Evolutionary conservation across 2,797 vertebrate genomes (phyloP), one percentile per base, ranked within the genome.

Genomic region (Hoplostethus atlanticus): DNA sequence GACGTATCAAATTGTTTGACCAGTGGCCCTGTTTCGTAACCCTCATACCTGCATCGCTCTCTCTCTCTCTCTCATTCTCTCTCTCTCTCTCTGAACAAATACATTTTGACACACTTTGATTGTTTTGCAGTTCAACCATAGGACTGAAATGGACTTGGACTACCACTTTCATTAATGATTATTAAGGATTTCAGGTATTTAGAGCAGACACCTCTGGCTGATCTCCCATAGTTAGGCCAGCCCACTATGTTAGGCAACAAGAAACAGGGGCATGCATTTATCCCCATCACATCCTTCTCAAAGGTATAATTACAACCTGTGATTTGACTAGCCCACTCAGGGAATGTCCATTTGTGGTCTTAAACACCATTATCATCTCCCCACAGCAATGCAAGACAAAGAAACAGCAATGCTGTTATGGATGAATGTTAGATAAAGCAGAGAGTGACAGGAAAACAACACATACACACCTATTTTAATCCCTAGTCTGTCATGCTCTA

Each of bases 391-490:
- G 15, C 85, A 85, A 68, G 38, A 44, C 66, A 67, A 70, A 65
- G 51, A 8, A 73, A 67, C 59, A 61, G 61, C 53, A 54, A 36
- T 55, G 63, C 53, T 76, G 87, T 87, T 71, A 80, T 73, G 73
- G 78, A 84, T 73, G 70, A 87, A 60, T 84, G 84, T 86, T 87
- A 77, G 69, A 86, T 87, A 84, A 82, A 85, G 84, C 70, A 46
- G 54, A 46, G 38, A 89, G 73, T 80, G 89, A 90, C 86, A 86
- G 84, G 71, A 86, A 83, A 82, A 87, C 75, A 84, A 86, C 88
- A 89, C 72, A 85, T 79, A 84, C 71, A 86, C 76, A 71, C 71
- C 77, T 75, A 85, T 91, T 94, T 89, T 90, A 86, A 86, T 91
- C 81, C 74, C 71, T 74, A 52, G 77, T 83, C 88, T 89, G 89